Evolutionary conservation across 2,888 invertebrate genomes (phyloP).

Genomic region (Pyralis farinalis): DNA sequence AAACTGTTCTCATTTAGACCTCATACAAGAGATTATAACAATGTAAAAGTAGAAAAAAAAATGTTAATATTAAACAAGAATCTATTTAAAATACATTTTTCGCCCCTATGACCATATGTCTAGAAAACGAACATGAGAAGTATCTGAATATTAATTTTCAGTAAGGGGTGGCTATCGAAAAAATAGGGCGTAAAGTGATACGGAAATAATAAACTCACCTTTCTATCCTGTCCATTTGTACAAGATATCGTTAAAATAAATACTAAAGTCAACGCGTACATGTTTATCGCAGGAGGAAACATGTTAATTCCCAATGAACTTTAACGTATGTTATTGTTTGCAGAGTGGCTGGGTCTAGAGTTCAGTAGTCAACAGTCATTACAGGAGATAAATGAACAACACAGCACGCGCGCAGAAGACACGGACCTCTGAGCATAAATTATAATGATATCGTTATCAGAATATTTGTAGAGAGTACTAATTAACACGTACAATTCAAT

Average conservation of each 20-base stretch:
- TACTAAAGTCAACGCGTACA: slow-evolving; percentile 40
- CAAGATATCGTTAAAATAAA: slow-evolving; percentile 37
- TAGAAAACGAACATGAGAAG: background rate
- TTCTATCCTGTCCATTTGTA: slow-evolving; percentile 54
- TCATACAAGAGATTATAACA: too few species aligned
- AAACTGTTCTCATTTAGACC: too few species aligned
- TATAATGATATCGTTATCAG: slow-evolving; percentile 23
- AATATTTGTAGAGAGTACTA: slow-evolving; percentile 1
- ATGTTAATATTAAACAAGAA: too few species aligned
- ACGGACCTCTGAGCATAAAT: slow-evolving; percentile 23
- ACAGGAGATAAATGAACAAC: slow-evolving; percentile 42
- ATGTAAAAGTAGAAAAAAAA: too few species aligned
- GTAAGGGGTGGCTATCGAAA: background rate
- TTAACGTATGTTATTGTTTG: slow-evolving; percentile 31
- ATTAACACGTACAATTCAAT: too few species aligned
- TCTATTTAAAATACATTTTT: too few species aligned
- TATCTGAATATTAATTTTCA: too few species aligned
- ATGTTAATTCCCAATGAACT: slow-evolving; percentile 32
- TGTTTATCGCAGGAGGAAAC: slow-evolving; percentile 47
- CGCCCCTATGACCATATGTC: too few species aligned
- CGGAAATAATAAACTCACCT: slow-evolving; percentile 36
- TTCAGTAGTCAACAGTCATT: slow-evolving; percentile 34
- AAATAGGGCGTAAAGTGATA: slow-evolving; percentile 10
- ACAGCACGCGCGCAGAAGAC: slow-evolving; percentile 40
- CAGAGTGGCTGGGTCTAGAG: slow-evolving; percentile 23